phyloP scores from a whole-genome alignment of 2,797 vertebrate species.

The Acrocephalus scirpaceus region DNA sequence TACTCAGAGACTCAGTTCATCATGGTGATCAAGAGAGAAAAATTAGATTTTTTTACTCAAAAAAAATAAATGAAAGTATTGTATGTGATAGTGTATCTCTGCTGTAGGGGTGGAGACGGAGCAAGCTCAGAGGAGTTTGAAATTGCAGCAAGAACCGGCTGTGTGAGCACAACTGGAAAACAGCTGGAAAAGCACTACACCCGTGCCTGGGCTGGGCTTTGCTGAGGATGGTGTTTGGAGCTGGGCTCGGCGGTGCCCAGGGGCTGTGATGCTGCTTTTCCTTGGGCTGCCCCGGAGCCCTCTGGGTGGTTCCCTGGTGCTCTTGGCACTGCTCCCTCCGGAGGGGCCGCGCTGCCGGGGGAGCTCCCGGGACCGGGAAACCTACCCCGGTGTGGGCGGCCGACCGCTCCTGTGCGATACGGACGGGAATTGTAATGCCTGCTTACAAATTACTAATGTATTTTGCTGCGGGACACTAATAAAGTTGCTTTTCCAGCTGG shows the following conservation, averaged over 20 bases:
- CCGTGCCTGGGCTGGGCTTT: background rate
- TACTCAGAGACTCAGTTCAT: background rate
- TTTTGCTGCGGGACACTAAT: conserved; percentile 73
- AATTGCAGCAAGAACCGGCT: background rate
- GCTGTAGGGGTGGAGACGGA: background rate
- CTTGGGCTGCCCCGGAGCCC: too few relatives aligned
- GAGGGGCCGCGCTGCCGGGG: background rate
- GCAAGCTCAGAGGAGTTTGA: background rate
- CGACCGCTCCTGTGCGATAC: background rate
- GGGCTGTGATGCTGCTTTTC: too few relatives aligned
- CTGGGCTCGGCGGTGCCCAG: rapidly evolving
- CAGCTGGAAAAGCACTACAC: background rate
- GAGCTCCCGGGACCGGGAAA: background rate
- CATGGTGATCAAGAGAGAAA: background rate
- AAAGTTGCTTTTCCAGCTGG: conserved; percentile 73
- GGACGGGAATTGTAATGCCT: conserved; percentile 40
- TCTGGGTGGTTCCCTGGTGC: background rate
- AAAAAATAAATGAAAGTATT: background rate
- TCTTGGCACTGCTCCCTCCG: background rate
- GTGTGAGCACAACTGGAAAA: background rate
- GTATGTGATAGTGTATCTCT: background rate
- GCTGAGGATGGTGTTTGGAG: background rate
- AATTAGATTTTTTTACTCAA: background rate
- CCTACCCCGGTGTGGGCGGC: background rate
- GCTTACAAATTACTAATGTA: conserved; percentile 66